A percentile compares a stretch with the other conserved stretches of the same genome.
Conservation (phyloP, 2,888 invertebrate species). For the Xestobium rufovillosum region DNA sequence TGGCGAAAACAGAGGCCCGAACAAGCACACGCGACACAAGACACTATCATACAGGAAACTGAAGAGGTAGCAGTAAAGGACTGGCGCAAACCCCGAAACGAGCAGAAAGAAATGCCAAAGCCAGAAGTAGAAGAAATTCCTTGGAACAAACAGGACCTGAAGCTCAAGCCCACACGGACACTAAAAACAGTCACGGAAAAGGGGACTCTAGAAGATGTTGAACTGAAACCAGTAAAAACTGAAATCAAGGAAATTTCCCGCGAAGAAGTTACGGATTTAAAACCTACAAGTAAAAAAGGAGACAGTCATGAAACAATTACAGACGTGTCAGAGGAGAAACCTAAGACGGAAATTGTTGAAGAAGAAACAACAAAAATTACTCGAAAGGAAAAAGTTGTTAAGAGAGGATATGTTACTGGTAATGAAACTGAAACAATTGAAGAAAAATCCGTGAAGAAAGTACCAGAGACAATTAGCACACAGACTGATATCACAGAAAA, state of each 20-base stretch:
- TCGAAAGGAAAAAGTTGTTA: constrained; percentile 1
- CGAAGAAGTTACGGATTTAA: constrained; percentile 14
- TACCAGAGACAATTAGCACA: neutral
- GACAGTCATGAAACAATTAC: constrained; percentile 4
- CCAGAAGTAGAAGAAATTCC: constrained; percentile 44
- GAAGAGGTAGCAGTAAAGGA: constrained; percentile 32
- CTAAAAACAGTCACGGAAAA: constrained; percentile 47
- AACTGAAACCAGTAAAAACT: constrained; percentile 42
- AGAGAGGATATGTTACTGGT: neutral
- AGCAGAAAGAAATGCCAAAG: constrained; percentile 35
- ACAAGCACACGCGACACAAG: constrained; percentile 4
- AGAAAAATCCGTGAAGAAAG: neutral
- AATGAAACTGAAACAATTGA: neutral
- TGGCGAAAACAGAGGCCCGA: neutral
- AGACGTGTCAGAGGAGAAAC: neutral
- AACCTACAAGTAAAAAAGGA: constrained; percentile 9
- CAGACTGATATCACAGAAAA: constrained; percentile 1
- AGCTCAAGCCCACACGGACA: constrained; percentile 42
- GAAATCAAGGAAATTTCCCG: constrained; percentile 4
- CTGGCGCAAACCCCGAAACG: constrained; percentile 25
- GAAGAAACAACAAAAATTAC: constrained; percentile 3
- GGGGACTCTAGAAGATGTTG: constrained; percentile 45
- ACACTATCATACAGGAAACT: constrained; percentile 8
- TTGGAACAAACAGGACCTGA: constrained; percentile 58
- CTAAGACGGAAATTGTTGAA: constrained; percentile 3